Evolutionary conservation across 1,140 invertebrate genomes (phyloP).

Genomic region (Achroia grisella): DNA sequence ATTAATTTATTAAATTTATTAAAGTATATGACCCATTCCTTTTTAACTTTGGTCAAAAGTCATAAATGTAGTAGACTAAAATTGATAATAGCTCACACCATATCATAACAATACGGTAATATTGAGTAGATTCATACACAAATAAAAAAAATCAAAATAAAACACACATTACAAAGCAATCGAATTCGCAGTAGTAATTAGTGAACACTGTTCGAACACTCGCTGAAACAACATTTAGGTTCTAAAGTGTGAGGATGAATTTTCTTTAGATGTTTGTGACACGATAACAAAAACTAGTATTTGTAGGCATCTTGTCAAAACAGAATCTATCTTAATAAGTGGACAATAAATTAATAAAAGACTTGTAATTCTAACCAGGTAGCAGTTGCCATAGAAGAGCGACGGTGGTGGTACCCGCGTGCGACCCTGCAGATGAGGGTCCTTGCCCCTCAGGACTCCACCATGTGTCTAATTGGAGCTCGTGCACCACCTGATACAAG

Average conservation of each 20-base stretch:
- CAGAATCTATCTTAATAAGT: background rate
- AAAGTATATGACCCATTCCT: too few relatives aligned
- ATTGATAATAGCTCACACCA: too few relatives aligned
- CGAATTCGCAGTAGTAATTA: too few relatives aligned
- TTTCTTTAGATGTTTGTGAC: background rate
- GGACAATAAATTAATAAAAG: background rate
- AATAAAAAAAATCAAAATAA: too few relatives aligned
- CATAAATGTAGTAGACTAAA: too few relatives aligned
- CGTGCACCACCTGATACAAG: slow-evolving; percentile 64
- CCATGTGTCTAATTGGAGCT: slow-evolving; percentile 75
- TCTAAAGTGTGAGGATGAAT: too few relatives aligned
- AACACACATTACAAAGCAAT: too few relatives aligned
- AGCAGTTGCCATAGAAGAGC: slow-evolving; percentile 72
- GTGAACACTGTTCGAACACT: too few relatives aligned
- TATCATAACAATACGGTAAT: too few relatives aligned
- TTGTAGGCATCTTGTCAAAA: background rate
- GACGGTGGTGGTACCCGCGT: slow-evolving; percentile 74
- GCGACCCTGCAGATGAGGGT: slow-evolving; percentile 73
- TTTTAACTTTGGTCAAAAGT: too few relatives aligned
- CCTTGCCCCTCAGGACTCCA: slow-evolving; percentile 71
- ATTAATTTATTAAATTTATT: too few relatives aligned
- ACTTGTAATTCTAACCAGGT: slow-evolving; percentile 42
- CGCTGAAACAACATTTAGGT: background rate
- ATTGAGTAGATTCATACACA: too few relatives aligned
- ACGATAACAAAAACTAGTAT: background rate